Percentiles rank a stretch among this genome's conserved stretches.
Evolutionary conservation across 1,140 invertebrate genomes (phyloP).

Genomic region (Atta cephalotes): DNA sequence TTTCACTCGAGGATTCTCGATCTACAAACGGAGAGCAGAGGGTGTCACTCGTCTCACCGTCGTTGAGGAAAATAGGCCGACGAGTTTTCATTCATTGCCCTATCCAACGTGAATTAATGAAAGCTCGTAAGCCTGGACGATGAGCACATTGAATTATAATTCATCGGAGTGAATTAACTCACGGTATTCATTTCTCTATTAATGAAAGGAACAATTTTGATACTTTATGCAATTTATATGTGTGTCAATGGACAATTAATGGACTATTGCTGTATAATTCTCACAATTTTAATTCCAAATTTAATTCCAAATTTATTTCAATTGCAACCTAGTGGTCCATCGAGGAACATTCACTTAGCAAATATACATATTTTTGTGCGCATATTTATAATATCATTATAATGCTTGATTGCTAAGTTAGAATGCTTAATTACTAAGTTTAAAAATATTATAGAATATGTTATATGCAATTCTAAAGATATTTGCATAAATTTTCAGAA

Average conservation of each 20-base stretch:
- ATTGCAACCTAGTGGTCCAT: not conserved
- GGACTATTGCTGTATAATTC: not conserved
- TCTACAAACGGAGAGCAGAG: conserved; percentile 50
- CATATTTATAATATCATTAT: not conserved
- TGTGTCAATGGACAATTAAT: not conserved
- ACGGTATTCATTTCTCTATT: not conserved
- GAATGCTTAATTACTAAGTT: not conserved
- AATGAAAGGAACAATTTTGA: not conserved
- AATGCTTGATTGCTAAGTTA: not conserved
- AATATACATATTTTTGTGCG: not conserved
- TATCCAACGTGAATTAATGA: conserved; percentile 29
- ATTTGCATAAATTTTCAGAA: not conserved
- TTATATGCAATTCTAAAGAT: not conserved
- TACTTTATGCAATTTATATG: not conserved
- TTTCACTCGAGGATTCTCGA: conserved; percentile 60
- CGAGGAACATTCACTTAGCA: not conserved
- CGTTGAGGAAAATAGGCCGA: conserved; percentile 56
- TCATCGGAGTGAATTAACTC: not conserved
- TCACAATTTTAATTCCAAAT: not conserved
- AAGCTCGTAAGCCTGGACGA: not conserved
- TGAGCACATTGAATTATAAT: conserved; percentile 10
- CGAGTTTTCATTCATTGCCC: conserved; percentile 59
- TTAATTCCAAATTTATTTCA: not conserved
- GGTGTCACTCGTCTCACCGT: conserved; percentile 44
- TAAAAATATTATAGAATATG: not conserved